Conservation (phyloP, 1,140 invertebrate species). For the Pemphigus obesinymphae region DNA sequence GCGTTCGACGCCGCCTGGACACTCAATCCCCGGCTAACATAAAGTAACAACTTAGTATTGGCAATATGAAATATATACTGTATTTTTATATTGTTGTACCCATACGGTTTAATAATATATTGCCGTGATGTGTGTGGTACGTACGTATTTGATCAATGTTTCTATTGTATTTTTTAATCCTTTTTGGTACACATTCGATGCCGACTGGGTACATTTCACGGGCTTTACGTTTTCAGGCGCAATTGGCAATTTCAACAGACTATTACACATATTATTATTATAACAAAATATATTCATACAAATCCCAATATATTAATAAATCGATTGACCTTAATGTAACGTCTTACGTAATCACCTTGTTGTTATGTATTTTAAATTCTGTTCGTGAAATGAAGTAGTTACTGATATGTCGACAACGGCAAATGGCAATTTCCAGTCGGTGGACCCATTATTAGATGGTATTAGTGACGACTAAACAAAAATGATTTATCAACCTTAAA, state of each 20-base stretch:
- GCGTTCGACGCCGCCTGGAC: neutral
- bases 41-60: no score
- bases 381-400: neutral
- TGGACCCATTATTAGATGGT: neutral
- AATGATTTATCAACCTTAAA: no score
- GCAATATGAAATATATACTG: no score
- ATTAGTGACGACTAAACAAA: no score
- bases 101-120: no score
- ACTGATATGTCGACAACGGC: conserved; percentile 4
- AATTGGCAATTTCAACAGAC: neutral
- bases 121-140: no score
- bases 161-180: neutral
- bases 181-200: neutral
- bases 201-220: neutral
- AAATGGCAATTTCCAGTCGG: neutral
- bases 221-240: no score
- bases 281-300: no score
- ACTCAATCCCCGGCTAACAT: neutral
- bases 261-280: neutral
- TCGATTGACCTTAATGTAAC: neutral
- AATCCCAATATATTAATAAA: neutral
- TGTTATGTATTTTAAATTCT: conserved; percentile 4
- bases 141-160: neutral
- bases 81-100: no score
- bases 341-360: neutral